These are phyloP conservation scores for Struthio camelus DNA, from an alignment of 2,113 vertebrate species.

Conservation along the genomic window DNA sequence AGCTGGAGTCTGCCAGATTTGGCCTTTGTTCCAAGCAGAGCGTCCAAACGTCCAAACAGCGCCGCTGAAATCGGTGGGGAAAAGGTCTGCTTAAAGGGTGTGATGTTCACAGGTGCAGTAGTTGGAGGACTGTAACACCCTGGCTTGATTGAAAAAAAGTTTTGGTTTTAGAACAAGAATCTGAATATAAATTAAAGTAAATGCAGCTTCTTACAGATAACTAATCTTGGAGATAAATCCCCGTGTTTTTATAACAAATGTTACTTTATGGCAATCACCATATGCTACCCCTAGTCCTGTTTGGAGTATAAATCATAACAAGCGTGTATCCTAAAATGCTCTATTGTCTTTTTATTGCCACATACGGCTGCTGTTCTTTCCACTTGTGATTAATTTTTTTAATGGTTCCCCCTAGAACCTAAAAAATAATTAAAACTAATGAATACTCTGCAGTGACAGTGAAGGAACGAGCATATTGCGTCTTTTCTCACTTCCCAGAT, in stretches of 20 bases:
- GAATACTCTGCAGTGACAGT: conserved; percentile 37
- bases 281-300: conserved; percentile 49
- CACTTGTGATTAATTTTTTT: conserved; percentile 67
- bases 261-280: conserved; percentile 7
- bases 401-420: conserved; percentile 71
- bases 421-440: conserved; percentile 76
- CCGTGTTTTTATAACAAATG: conserved; percentile 43
- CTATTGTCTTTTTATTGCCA: conserved; percentile 62
- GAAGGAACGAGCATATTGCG: conserved; percentile 28
- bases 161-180: neutral
- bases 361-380: conserved; percentile 33
- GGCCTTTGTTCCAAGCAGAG: neutral
- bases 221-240: conserved; percentile 7
- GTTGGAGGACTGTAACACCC: neutral
- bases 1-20: neutral
- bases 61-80: neutral
- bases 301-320: conserved; percentile 66
- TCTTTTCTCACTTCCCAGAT: neutral
- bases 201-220: neutral
- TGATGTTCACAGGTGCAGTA: neutral
- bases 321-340: conserved; percentile 47
- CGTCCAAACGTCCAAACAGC: neutral
- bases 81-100: neutral
- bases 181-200: neutral
- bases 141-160: neutral